Evolutionary conservation across 2,113 vertebrate genomes (phyloP).

Genomic region (Rana temporaria): DNA sequence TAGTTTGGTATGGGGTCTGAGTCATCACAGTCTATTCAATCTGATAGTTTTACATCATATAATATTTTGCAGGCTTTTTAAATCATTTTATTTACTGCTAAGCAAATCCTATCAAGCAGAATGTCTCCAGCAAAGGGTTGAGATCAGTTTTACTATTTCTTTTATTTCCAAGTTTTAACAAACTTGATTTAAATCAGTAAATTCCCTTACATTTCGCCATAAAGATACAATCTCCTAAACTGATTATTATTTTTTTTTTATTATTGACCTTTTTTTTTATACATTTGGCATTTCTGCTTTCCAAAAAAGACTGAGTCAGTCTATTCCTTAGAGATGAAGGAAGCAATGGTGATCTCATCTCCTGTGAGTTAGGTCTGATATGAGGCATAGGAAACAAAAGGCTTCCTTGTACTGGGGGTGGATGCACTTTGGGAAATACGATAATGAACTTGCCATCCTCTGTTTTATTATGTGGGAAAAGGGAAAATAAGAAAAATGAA

Average conservation of each 20-base stretch:
- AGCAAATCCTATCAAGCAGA: conserved; percentile 1
- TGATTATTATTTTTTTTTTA: conserved; percentile 39
- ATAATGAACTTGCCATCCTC: conserved; percentile 21
- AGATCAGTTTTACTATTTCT: conserved; percentile 8
- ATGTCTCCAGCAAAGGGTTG: conserved; percentile 14
- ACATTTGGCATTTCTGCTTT: neutral
- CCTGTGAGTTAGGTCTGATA: conserved; percentile 35
- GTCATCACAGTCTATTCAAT: neutral
- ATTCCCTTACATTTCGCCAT: neutral
- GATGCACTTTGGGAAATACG: neutral
- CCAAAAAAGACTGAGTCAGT: conserved; percentile 17
- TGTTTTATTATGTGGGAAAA: neutral
- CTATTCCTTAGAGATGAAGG: conserved; percentile 33
- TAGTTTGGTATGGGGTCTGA: neutral
- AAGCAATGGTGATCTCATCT: conserved; percentile 33
- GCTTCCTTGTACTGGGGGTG: conserved; percentile 25
- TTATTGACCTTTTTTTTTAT: conserved; percentile 20
- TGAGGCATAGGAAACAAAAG: conserved; percentile 35
- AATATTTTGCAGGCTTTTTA: conserved; percentile 25
- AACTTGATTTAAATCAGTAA: neutral
- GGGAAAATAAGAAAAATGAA: neutral
- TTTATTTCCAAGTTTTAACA: neutral
- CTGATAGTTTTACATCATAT: conserved; percentile 18
- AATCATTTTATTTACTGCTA: conserved; percentile 9
- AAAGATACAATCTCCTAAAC: neutral